Percentiles rank a stretch among this genome's conserved stretches.
These are phyloP conservation scores for Dryobota labecula DNA, from an alignment of 2,888 invertebrate genomes.

Conservation along the genomic window DNA sequence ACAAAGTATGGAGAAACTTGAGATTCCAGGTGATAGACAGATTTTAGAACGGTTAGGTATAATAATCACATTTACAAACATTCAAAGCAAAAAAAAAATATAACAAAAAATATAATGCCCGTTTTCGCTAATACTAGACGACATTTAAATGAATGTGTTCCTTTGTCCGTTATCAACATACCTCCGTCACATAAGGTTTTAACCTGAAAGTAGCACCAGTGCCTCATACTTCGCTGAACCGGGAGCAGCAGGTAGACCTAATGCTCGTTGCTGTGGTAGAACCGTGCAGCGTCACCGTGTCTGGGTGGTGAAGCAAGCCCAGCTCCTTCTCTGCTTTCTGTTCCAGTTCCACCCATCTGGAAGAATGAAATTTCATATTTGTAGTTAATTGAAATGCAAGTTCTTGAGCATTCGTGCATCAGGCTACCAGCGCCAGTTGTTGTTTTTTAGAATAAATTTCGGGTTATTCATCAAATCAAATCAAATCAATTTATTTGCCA, in stretches of 20 bases:
- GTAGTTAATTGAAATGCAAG: no score
- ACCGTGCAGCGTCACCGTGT: constrained; percentile 84
- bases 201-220: constrained; percentile 27
- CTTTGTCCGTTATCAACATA: constrained; percentile 18
- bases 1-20: constrained; percentile 6
- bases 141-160: no score
- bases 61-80: no score
- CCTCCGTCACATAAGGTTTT: constrained; percentile 7
- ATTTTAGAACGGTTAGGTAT: no score
- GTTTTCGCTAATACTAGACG: no score
- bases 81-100: no score
- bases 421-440: no score
- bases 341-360: constrained; percentile 90
- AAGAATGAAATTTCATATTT: not conserved
- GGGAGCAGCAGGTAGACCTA: constrained; percentile 83
- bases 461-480: no score
- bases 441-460: no score
- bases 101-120: no score
- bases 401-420: no score
- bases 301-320: constrained; percentile 86
- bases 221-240: constrained; percentile 75
- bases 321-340: constrained; percentile 91
- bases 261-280: constrained; percentile 84
- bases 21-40: not conserved
- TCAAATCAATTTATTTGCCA: no score